Evolutionary conservation across 2,113 vertebrate genomes (phyloP).

Genomic region (Cranoglanis bouderius): DNA sequence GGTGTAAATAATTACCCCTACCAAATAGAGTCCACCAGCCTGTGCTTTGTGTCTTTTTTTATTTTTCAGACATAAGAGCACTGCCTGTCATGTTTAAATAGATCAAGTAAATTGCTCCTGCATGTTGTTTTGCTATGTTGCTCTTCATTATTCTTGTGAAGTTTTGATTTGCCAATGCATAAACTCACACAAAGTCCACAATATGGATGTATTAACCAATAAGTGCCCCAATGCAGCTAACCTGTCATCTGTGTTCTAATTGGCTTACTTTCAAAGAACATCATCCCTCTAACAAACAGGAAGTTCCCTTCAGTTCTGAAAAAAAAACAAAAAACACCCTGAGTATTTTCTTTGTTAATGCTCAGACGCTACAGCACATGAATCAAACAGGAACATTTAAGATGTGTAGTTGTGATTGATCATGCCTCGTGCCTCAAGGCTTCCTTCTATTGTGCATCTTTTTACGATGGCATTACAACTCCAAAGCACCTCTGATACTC

Average conservation of each 20-base stretch:
- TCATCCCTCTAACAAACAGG: slow-evolving; percentile 1
- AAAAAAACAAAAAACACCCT: too few species aligned
- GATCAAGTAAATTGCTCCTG: slow-evolving; percentile 19
- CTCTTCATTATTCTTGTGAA: neutral
- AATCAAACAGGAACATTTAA: slow-evolving; percentile 34
- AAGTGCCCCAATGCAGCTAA: neutral
- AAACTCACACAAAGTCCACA: neutral
- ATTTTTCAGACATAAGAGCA: neutral
- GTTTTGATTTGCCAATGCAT: slow-evolving; percentile 8
- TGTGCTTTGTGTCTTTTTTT: slow-evolving; percentile 40
- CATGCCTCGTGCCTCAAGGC: slow-evolving; percentile 23
- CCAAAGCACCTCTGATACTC: slow-evolving; percentile 33
- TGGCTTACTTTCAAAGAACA: neutral
- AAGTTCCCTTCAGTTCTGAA: neutral
- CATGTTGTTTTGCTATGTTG: neutral
- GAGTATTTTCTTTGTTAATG: neutral
- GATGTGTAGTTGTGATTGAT: slow-evolving; percentile 37
- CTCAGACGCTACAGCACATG: neutral
- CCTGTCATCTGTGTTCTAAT: neutral
- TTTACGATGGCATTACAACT: slow-evolving; percentile 19
- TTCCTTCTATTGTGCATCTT: slow-evolving; percentile 29
- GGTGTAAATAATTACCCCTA: slow-evolving; percentile 37
- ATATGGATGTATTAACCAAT: neutral
- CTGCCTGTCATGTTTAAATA: neutral
- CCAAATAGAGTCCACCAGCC: neutral